Base-by-base conservation (phyloP, 2,888 invertebrate genomes). In the Pollenia labialis region DNA sequence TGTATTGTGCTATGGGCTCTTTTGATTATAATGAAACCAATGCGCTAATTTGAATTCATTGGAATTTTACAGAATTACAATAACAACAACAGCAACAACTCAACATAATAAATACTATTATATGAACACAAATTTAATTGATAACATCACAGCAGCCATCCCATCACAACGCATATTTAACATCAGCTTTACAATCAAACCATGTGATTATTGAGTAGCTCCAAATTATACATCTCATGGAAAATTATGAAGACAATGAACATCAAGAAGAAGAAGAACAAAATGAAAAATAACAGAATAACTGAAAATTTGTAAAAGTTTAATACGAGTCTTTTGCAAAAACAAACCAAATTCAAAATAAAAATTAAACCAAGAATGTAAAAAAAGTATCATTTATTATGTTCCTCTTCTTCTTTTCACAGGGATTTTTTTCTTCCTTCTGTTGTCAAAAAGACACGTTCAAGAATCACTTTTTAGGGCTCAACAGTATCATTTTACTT, bases 61-160 rank as follows among this genome's bases (percentile, higher is more conserved):
- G 81, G 81, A 81, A 84, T 84, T 81, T 84, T 84, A 74, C 85
- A 87, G 87, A 88, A 89, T 89, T 81, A 80, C 85, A 56, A 74
- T 58, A 87, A 64, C 66, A 77, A 48, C 40, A 71, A 74, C 71
- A 68, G 40, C 18, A 75, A 69, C 50, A 60, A 75, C n/a, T 48
- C 54, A 44, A 11, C 64, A 75, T 80, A 86, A 79, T 86, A 80
- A 85, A 82, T 32, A 82, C 79, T 79, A 82, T 82, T 80, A 77
- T 77, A 85, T 52, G 85, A 83, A 72, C 58, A 83, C 76, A 83
- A 86, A 80, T 86, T 80, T 80, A 83, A 86, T 86, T 86, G 75
- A 79, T 79, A 86, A 80, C 80, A 83, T 74, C 72, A 14, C 60
- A 74, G 11, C 23, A 62, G 14, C 50, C 62, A 77, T 79, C 64